Evolutionary conservation across 37 sponge, comb jelly and placozoan genomes (phyloP).

Genomic region (Spongilla lacustris): DNA sequence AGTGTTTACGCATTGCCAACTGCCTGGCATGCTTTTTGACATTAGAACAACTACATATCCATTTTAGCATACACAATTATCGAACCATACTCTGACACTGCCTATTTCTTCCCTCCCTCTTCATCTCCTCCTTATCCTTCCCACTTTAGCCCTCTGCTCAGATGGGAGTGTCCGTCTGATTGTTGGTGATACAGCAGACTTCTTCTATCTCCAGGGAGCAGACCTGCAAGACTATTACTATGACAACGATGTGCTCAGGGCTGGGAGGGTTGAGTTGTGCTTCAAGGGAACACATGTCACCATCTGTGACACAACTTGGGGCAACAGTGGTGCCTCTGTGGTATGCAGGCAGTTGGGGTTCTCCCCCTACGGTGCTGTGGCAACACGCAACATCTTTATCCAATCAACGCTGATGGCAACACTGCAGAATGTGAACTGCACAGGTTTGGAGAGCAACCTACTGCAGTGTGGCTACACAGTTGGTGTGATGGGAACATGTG

Average conservation of each 20-base stretch:
- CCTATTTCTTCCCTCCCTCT: too few species aligned
- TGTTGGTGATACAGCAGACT: slow-evolving; percentile 3
- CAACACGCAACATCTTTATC: not conserved
- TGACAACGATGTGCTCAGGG: slow-evolving; percentile 33
- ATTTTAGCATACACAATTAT: too few species aligned
- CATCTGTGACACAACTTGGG: slow-evolving; percentile 43
- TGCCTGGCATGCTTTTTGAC: too few species aligned
- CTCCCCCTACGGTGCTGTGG: slow-evolving; percentile 24
- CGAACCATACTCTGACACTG: too few species aligned
- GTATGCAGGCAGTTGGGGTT: slow-evolving; percentile 47
- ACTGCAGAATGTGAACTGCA: slow-evolving; percentile 3
- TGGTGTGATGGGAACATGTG: slow-evolving; percentile 1
- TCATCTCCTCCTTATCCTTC: not conserved
- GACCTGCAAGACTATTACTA: not conserved
- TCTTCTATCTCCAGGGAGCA: not conserved
- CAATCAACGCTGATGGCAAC: not conserved
- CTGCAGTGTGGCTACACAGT: not conserved
- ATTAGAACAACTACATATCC: too few species aligned
- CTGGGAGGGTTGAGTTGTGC: slow-evolving; percentile 55
- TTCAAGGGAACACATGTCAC: slow-evolving; percentile 41
- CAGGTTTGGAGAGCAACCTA: slow-evolving; percentile 29
- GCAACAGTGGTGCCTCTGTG: slow-evolving; percentile 45
- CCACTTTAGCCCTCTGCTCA: slow-evolving; percentile 11
- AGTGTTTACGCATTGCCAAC: too few species aligned
- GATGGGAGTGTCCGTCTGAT: slow-evolving; percentile 22